Evolutionary conservation across 1,140 invertebrate genomes (phyloP), one percentile per base, ranked within the genome.

Genomic region (Ruditapes philippinarum): DNA sequence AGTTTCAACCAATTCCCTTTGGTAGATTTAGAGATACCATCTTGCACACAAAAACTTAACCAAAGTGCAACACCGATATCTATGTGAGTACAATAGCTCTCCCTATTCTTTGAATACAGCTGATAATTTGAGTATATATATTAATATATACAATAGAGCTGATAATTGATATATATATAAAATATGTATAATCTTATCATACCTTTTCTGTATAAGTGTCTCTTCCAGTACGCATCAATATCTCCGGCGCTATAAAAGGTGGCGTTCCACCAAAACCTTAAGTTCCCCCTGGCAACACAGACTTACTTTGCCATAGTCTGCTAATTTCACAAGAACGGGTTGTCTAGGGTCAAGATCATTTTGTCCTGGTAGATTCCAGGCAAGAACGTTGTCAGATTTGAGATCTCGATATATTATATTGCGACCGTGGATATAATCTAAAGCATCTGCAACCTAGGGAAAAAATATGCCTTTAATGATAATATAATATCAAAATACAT

Each of bases 241-340:
- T 99, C 96, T 99, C 99, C 0, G 99, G 99, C 17, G 99, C 99
- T 98, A 99, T 99, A 95, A 99, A 99, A 0, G 99, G 98, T 54
- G 96, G 96, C 7, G 96, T 96, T 0, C 96, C 99, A 14, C 99
- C 99, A 96, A 99, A 99, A 9, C 99, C 99, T 95, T 99, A 99
- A 0, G 98, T 98, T 45, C 96, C 96, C 19, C 92, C 88, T 19
- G 93, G 91, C 40, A 91, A 51, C 0, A 93, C 79, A 98, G 96
- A 96, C 36, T 99, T 96, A 94, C 98, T 99, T 89, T 99, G 22
- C 98, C 99, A 96, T 99, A 99, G 96, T 99, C 99, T 0, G 98
- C 98, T 11, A 99, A 97, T 95, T 99, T 99, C 25, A 99, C 97
- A 92, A 98, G 97, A 1, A 99, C 98, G 54, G 94, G 97, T 93